Base-by-base conservation (phyloP, 2,113 vertebrate species). In the Henicopernis longicauda region DNA sequence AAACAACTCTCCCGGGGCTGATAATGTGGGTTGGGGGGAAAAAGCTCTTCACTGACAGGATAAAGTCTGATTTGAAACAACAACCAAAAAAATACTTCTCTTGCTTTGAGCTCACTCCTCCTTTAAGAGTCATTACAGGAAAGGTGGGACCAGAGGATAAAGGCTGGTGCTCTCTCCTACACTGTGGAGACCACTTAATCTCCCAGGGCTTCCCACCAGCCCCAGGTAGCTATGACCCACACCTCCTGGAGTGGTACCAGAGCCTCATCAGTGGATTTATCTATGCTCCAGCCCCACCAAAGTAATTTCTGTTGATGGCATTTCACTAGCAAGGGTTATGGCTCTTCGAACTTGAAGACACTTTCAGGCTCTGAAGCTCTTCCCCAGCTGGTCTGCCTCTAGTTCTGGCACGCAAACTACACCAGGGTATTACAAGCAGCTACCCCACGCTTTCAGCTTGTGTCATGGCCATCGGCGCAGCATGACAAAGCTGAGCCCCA, bases 401-500 rank as follows among this genome's bases (percentile, higher is more conserved):
- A 52, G 45, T 58, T 58, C 63, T 57, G 52, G 54, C 26, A 70
- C 17, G 5, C 58, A 82, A 42, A 83, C 17, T 40, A 54, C 76
- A 74, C 19, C 16, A 52, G 38, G 57, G 29, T 52, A 12, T 34
- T 59, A 54, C 19, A 89, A 52, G 40, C 31, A 81, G 72, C 80
- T 65, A 14, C 5, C 9, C 25, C 57, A 71, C 44, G 38, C 63
- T 44, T 81, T 58, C 34, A 50, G 65, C 38, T 72, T 2, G 0
- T 7, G 31, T 61, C 10, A 3, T 8, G 42, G 16, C 52, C 11
- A 8, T 32, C 8, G 2, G 44, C 3, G 1, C 34, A 83, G 66
- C 54, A n/a, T 2, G 3, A 45, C 47, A 90, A 65, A 73, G 49
- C 15, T 0, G 0, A 82, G 40, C 15, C 21, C 47, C 10, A 13